A percentile compares a stretch with the other conserved stretches of the same genome.
phyloP scores from a whole-genome alignment of 2,113 vertebrate genomes.

The Aegithalos caudatus region DNA sequence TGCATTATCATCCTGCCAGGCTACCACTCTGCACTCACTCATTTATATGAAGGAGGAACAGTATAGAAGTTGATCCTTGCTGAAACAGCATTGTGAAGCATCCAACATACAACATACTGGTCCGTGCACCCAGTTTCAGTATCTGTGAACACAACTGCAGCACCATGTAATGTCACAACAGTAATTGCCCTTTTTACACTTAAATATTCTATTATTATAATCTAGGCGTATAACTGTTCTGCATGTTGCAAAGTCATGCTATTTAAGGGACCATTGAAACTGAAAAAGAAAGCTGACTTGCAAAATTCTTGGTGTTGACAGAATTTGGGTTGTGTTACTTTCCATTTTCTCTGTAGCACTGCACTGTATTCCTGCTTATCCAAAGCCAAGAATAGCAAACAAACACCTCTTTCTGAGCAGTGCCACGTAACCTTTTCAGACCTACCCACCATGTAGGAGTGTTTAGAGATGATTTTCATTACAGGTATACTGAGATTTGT shows the following conservation, averaged over 20 bases:
- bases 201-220: background rate
- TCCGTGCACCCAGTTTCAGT: background rate
- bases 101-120: background rate
- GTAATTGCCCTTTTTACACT: background rate
- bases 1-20: background rate
- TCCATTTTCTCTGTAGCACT: background rate
- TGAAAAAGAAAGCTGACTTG: background rate
- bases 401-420: background rate
- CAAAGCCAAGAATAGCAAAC: background rate
- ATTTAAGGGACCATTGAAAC: background rate
- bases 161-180: background rate
- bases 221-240: background rate
- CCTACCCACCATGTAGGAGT: rapidly evolving
- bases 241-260: background rate
- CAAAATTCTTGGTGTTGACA: background rate
- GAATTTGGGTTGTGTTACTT: background rate
- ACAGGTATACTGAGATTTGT: background rate
- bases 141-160: background rate
- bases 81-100: background rate
- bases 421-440: background rate
- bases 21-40: background rate
- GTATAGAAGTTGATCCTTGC: background rate
- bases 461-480: background rate
- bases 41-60: background rate
- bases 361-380: background rate